Conservation (phyloP, 2,113 vertebrate genomes). For the Falco punctatus region DNA sequence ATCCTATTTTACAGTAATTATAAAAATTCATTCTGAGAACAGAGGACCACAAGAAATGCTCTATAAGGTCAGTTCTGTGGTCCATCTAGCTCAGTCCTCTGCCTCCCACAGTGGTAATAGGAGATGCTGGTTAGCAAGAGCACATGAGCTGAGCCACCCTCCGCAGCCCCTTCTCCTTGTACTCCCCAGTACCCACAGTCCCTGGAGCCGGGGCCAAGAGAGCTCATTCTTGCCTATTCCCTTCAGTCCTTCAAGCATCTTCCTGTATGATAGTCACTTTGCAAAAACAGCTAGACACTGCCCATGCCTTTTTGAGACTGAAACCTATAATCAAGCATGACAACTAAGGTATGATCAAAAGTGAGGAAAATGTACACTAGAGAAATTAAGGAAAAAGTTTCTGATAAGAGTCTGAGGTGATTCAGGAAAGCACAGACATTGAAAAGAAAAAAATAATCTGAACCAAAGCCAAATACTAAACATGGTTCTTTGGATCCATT, state of each 20-base stretch:
- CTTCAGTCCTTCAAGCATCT: not conserved
- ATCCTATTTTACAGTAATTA: not conserved
- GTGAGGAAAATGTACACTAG: fast-evolving
- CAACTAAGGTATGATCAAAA: not conserved
- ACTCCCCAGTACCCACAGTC: not conserved
- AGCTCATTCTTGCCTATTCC: not conserved
- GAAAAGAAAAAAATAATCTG: not conserved
- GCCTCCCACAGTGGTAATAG: not conserved
- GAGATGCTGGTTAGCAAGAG: not conserved
- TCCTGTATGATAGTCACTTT: not conserved
- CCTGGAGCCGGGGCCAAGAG: not conserved
- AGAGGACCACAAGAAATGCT: not conserved
- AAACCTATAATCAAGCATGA: not conserved
- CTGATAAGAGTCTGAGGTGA: not conserved
- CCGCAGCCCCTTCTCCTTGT: fast-evolving
- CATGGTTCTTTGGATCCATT: not conserved
- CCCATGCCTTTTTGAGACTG: not conserved
- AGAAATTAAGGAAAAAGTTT: not conserved
- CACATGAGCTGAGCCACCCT: not conserved
- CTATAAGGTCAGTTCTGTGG: not conserved
- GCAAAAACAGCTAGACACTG: not conserved
- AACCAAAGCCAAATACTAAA: conserved; percentile 12
- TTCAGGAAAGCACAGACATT: not conserved
- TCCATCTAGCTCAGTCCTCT: not conserved
- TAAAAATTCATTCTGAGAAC: not conserved